Evolutionary conservation across 2,113 vertebrate species (phyloP).

Genomic region (Brienomyrus longianalis): DNA sequence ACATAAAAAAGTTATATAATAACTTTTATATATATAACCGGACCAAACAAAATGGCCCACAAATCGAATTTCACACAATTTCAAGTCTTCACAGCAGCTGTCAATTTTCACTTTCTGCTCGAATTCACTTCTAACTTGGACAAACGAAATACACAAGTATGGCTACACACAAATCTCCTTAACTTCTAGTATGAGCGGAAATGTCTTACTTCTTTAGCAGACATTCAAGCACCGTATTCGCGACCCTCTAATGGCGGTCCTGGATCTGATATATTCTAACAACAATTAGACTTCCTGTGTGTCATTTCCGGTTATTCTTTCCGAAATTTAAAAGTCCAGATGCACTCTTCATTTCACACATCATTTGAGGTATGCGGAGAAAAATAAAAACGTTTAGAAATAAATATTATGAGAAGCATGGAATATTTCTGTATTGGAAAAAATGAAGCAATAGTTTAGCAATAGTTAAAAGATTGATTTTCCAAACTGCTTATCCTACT

Average conservation of each 20-base stretch:
- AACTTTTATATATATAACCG: background rate
- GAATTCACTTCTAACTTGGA: background rate
- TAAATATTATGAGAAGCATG: background rate
- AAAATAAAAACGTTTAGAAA: background rate
- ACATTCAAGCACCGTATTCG: background rate
- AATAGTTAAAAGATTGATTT: background rate
- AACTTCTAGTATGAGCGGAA: background rate
- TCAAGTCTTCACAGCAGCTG: background rate
- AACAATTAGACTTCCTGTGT: background rate
- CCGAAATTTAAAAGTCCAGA: background rate
- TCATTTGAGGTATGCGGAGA: background rate
- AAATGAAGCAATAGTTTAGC: too few species aligned
- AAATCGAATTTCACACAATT: background rate
- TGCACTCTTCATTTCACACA: background rate
- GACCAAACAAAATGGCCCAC: background rate
- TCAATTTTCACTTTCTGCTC: background rate
- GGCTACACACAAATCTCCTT: background rate
- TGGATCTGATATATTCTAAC: background rate
- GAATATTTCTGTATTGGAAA: background rate
- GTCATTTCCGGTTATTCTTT: background rate
- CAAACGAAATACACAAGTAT: background rate
- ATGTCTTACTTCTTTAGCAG: background rate
- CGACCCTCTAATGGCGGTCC: background rate
- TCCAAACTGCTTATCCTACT: too few species aligned
- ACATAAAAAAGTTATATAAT: background rate